Conservation (phyloP, 2,888 invertebrate genomes). For the Dioctria rufipes region DNA sequence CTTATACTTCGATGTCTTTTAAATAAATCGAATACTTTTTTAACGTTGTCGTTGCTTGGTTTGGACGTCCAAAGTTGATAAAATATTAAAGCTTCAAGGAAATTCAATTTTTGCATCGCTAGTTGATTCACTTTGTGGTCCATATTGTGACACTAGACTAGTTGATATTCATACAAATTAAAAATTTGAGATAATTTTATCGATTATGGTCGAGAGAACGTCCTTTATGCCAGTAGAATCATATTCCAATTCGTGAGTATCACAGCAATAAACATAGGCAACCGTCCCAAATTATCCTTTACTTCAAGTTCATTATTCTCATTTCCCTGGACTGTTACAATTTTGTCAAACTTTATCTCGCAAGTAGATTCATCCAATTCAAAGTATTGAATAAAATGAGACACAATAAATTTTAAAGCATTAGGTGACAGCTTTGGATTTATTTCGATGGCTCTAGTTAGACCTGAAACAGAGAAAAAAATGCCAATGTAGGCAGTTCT, state of each 20-base stretch:
- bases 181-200: slow-evolving; percentile 68
- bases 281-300: slow-evolving; percentile 75
- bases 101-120: slow-evolving; percentile 74
- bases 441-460: slow-evolving; percentile 74
- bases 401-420: slow-evolving; percentile 76
- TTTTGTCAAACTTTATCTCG: slow-evolving; percentile 70
- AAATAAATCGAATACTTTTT: slow-evolving; percentile 73
- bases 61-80: slow-evolving; percentile 74
- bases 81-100: slow-evolving; percentile 77
- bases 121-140: slow-evolving; percentile 75
- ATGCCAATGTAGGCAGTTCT: slow-evolving; percentile 77
- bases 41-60: slow-evolving; percentile 68
- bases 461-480: slow-evolving; percentile 70
- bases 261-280: slow-evolving; percentile 72
- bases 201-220: slow-evolving; percentile 68
- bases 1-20: slow-evolving; percentile 71
- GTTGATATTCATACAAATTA: slow-evolving; percentile 62
- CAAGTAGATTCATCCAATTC: slow-evolving; percentile 65
- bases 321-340: slow-evolving; percentile 69
- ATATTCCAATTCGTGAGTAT: slow-evolving; percentile 65
- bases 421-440: slow-evolving; percentile 79
- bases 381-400: slow-evolving; percentile 76
- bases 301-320: slow-evolving; percentile 65
- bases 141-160: slow-evolving; percentile 72
- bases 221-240: slow-evolving; percentile 66